Evolutionary conservation across 2,797 vertebrate species (phyloP).

Genomic region (Lagorchestes hirsutus): DNA sequence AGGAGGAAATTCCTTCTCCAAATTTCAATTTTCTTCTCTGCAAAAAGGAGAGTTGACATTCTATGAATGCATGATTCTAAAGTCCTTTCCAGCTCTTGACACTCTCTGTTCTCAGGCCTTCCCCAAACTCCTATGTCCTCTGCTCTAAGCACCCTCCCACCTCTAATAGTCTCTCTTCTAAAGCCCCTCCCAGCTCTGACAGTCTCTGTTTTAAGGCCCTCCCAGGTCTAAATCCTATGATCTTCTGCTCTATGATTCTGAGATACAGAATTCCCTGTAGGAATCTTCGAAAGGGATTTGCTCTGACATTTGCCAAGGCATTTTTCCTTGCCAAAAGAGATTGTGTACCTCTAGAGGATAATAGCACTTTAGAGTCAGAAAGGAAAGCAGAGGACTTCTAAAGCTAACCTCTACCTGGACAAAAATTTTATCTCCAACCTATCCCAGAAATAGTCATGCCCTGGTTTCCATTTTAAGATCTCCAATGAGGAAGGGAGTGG

Average conservation of each 20-base stretch:
- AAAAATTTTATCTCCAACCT: not conserved
- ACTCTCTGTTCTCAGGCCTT: not conserved
- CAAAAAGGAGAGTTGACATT: not conserved
- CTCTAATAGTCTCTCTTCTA: not conserved
- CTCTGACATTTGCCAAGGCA: not conserved
- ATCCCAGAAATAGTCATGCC: not conserved
- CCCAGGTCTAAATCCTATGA: not conserved
- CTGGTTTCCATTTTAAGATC: not conserved
- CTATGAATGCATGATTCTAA: not conserved
- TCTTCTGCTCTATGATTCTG: not conserved
- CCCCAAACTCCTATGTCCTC: not conserved
- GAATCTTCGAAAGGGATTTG: not conserved
- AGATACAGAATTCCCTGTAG: not conserved
- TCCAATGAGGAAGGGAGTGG: not conserved
- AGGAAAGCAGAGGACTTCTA: not conserved
- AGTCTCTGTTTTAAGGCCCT: not conserved
- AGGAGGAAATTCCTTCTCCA: not conserved
- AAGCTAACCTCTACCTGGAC: not conserved
- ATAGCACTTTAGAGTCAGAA: not conserved
- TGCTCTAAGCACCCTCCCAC: not conserved
- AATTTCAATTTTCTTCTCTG: not conserved
- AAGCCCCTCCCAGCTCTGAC: not conserved
- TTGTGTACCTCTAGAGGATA: not conserved
- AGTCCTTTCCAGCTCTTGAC: not conserved
- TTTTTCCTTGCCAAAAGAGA: not conserved